A percentile compares a stretch with the other conserved stretches of the same genome.
Evolutionary conservation across 2,888 invertebrate genomes (phyloP).

Genomic region (Trisateles emortualis): DNA sequence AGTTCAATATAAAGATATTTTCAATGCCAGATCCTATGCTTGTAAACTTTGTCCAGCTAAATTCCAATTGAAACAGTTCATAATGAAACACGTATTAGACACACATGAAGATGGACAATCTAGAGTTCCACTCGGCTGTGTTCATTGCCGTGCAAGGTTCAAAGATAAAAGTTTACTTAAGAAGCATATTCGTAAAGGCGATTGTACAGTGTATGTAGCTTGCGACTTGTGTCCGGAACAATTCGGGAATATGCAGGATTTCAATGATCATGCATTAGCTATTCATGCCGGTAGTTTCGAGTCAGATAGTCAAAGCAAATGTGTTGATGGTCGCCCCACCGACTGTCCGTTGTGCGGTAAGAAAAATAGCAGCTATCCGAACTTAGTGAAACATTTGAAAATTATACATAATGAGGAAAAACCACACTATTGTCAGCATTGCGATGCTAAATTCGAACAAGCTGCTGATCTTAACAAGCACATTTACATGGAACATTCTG

Average conservation of each 20-base stretch:
- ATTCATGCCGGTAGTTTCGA: slow-evolving; percentile 79
- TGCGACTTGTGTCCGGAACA: slow-evolving; percentile 83
- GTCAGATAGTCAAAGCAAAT: slow-evolving; percentile 73
- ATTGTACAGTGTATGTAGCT: slow-evolving; percentile 87
- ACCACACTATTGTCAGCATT: slow-evolving; percentile 87
- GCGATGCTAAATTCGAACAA: slow-evolving; percentile 85
- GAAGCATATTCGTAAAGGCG: slow-evolving; percentile 83
- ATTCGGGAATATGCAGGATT: slow-evolving; percentile 80
- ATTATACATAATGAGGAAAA: slow-evolving; percentile 80
- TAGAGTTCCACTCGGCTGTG: slow-evolving; percentile 72
- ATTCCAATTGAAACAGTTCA: slow-evolving; percentile 83
- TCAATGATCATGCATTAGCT: slow-evolving; percentile 79
- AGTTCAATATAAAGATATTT: slow-evolving; percentile 81
- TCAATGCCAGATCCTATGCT: slow-evolving; percentile 82
- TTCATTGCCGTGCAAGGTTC: slow-evolving; percentile 78
- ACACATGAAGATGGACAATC: slow-evolving; percentile 84
- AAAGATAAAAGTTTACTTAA: slow-evolving; percentile 80
- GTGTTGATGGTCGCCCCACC: slow-evolving; percentile 80
- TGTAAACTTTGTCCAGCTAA: slow-evolving; percentile 84
- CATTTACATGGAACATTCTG: slow-evolving; percentile 86
- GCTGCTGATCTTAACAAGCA: slow-evolving; percentile 87
- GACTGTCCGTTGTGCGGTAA: slow-evolving; percentile 86
- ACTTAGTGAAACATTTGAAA: slow-evolving; percentile 87
- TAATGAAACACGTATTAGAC: slow-evolving; percentile 83
- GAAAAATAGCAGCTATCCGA: slow-evolving; percentile 84